A percentile compares a stretch with the other conserved stretches of the same genome.
phyloP scores from a whole-genome alignment of 2,113 vertebrate genomes.

The Epinephelus moara region DNA sequence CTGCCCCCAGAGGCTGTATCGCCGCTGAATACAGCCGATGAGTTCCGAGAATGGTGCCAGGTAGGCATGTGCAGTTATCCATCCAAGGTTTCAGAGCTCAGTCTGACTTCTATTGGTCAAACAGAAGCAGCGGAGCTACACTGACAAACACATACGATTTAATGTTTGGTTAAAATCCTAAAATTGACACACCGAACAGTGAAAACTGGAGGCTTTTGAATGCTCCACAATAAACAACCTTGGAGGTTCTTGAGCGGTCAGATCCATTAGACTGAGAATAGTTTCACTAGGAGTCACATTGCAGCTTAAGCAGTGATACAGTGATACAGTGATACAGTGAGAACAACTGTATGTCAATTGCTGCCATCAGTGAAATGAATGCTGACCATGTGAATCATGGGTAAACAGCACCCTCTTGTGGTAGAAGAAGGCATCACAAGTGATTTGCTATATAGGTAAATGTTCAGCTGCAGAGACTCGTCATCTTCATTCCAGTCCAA shows the following conservation, averaged over 20 bases:
- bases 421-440: not conserved
- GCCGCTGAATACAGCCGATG: too few relatives aligned
- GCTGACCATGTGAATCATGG: not conserved
- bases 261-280: not conserved
- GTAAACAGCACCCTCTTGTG: slow-evolving; percentile 39
- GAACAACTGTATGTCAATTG: not conserved
- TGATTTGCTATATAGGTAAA: too few relatives aligned
- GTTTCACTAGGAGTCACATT: not conserved
- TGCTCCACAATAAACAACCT: not conserved
- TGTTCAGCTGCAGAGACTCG: not conserved
- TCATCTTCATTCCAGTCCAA: not conserved
- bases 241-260: not conserved
- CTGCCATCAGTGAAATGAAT: not conserved
- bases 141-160: not conserved
- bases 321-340: not conserved
- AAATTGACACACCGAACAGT: not conserved
- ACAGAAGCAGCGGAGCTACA: not conserved
- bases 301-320: not conserved
- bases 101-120: not conserved
- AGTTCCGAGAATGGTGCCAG: too few relatives aligned
- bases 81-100: too few relatives aligned
- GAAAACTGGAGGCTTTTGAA: not conserved
- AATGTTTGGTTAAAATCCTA: not conserved
- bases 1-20: too few relatives aligned
- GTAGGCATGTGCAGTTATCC: too few relatives aligned